Evolutionary conservation across 2,113 vertebrate genomes (phyloP), one percentile per base, ranked within the genome.

Genomic region (Ammospiza caudacuta): DNA sequence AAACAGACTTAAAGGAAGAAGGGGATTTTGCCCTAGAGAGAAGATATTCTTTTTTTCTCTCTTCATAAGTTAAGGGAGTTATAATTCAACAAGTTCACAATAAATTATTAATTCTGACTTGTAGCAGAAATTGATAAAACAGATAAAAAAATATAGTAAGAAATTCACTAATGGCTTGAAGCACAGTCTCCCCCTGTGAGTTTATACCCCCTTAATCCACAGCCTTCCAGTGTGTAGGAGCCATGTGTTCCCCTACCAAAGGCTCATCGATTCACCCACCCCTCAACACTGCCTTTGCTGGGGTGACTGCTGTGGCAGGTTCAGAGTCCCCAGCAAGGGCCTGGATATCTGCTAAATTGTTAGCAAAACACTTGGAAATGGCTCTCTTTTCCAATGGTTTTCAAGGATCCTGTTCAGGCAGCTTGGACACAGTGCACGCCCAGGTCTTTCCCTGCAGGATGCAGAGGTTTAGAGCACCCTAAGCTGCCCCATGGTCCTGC

Each of bases 71-170:
- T 78, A 90, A 73, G 37, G 27, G 80, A 79, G 54, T 68, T 80
- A 74, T 57, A 82, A 93, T 78, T 82, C 87, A 87, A 55, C 35
- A 90, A 81, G 83, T 89, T 92, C 90, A 61, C 11, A 61, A 68
- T 94, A 44, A 95, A 89, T 87, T 94, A 94, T 87, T 90, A 95
- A 91, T 47, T 25, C 14, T 79, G 49, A 29, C 62, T 89, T 82
- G 62, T 57, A 91, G 54, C 27, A 91, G n/a, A 62, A 93, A 90
- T 83, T 89, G 74, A 84, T 87, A 92, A 89, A 94, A 58, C 24
- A 89, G n/a, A 68, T 73, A 25, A 51, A 79, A 68, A 89, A 79
- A 70, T 49, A 43, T 3, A 3, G 5, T 43, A 57, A 75, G 70
- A 79, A 94, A 91, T 82, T 82, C 35, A 82, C 64, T 75, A 64